phyloP scores from a whole-genome alignment of 1,140 invertebrate species.

The Odontomachus brunneus region DNA sequence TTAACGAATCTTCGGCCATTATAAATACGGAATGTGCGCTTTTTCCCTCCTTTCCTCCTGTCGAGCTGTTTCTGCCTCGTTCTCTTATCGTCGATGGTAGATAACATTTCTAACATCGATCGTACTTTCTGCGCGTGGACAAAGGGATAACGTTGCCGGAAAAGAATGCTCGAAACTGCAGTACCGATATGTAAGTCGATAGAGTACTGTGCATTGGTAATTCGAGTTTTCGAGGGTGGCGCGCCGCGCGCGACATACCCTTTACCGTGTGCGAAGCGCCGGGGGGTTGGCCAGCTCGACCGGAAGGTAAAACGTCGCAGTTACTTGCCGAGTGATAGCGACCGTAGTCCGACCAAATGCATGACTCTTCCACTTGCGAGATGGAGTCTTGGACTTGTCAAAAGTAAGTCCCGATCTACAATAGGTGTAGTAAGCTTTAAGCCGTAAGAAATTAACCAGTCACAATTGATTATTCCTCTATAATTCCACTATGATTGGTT shows the following conservation, averaged over 20 bases:
- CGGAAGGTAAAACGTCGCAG: conserved; percentile 26
- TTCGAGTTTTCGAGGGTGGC: conserved; percentile 31
- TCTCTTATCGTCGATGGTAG: conserved; percentile 18
- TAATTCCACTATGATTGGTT: too few relatives aligned
- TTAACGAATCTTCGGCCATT: conserved; percentile 5
- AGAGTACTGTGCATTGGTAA: conserved; percentile 66
- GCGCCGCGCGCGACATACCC: too few relatives aligned
- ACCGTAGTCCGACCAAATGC: conserved; percentile 61
- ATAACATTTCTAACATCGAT: neutral
- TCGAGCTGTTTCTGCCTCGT: neutral
- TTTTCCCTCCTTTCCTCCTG: too few relatives aligned
- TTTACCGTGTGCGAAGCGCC: conserved; percentile 27
- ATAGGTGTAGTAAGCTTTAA: too few relatives aligned
- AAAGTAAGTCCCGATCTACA: too few relatives aligned
- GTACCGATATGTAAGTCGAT: conserved; percentile 75
- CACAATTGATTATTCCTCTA: too few relatives aligned
- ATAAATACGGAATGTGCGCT: conserved; percentile 5
- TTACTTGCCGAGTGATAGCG: conserved; percentile 72
- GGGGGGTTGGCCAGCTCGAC: too few relatives aligned
- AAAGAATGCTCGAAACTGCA: conserved; percentile 59
- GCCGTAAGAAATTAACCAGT: too few relatives aligned
- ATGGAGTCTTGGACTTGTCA: neutral
- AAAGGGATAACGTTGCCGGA: neutral
- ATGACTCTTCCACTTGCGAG: conserved; percentile 60
- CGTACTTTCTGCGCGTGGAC: neutral